Evolutionary conservation across 2,888 invertebrate species (phyloP).

Genomic region (Melikaiella ostensackeni): DNA sequence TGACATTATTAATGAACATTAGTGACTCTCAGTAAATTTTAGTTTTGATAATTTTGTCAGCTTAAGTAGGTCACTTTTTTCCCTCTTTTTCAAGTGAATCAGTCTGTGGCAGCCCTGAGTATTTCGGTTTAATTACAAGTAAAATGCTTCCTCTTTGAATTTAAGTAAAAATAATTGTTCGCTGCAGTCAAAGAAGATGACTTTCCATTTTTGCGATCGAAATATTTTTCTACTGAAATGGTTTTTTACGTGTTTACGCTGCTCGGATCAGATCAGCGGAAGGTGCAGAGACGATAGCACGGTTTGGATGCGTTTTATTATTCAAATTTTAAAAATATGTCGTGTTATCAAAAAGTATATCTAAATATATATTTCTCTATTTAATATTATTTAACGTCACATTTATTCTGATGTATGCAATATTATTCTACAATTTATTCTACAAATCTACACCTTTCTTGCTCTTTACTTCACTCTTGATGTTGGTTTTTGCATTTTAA

Average conservation of each 20-base stretch:
- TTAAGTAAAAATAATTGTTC: background rate
- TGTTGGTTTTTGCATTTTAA: background rate
- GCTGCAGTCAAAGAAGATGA: background rate
- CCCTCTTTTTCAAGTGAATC: no score
- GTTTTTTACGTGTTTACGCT: slow-evolving; percentile 67
- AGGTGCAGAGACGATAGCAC: slow-evolving; percentile 62
- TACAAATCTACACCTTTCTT: background rate
- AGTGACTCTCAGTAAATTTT: no score
- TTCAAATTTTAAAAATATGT: slow-evolving; percentile 63
- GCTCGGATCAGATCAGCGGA: slow-evolving; percentile 65
- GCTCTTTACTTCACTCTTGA: background rate
- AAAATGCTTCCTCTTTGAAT: background rate
- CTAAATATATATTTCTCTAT: background rate
- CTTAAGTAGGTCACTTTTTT: no score
- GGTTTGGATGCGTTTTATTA: slow-evolving; percentile 67
- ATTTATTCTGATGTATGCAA: background rate
- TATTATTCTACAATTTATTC: background rate
- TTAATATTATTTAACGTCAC: background rate
- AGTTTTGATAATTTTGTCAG: no score
- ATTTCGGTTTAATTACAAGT: background rate
- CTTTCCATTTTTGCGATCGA: background rate
- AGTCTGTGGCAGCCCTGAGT: no score
- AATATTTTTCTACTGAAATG: slow-evolving; percentile 50
- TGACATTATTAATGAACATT: no score
- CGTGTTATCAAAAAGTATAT: slow-evolving; percentile 46